Evolutionary conservation across 2,797 vertebrate genomes (phyloP).

Genomic region (Diceros bicornis): DNA sequence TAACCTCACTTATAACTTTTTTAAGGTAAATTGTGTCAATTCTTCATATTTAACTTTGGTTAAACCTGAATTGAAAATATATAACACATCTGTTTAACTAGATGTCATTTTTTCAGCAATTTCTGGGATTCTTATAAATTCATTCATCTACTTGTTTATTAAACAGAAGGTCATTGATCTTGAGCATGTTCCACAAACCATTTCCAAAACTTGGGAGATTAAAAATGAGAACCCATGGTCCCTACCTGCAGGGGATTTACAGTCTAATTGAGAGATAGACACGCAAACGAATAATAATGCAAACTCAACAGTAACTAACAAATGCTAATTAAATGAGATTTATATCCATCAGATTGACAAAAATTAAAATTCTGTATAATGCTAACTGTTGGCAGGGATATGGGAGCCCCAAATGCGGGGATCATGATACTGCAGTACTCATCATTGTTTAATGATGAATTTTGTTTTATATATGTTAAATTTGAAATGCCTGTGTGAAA

Average conservation of each 20-base stretch:
- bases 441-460: background rate
- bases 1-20: background rate
- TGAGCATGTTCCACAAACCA: background rate
- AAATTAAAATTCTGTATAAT: background rate
- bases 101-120: background rate
- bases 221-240: background rate
- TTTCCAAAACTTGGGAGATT: background rate
- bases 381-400: background rate
- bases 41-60: background rate
- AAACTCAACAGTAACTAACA: background rate
- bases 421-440: background rate
- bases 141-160: background rate
- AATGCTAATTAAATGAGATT: constrained; percentile 7
- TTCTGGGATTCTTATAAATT: background rate
- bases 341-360: background rate
- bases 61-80: background rate
- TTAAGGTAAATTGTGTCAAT: background rate
- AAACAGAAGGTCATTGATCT: background rate
- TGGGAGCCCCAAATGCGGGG: background rate
- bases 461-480: constrained; percentile 9
- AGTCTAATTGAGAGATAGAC: background rate
- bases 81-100: background rate
- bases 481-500: background rate
- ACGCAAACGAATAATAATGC: constrained; percentile 6
- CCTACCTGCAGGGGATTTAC: background rate